Percentiles rank a stretch among this genome's conserved stretches.
Evolutionary conservation across 2,888 invertebrate genomes (phyloP).

Genomic region (Caenorhabditis zanzibari): DNA sequence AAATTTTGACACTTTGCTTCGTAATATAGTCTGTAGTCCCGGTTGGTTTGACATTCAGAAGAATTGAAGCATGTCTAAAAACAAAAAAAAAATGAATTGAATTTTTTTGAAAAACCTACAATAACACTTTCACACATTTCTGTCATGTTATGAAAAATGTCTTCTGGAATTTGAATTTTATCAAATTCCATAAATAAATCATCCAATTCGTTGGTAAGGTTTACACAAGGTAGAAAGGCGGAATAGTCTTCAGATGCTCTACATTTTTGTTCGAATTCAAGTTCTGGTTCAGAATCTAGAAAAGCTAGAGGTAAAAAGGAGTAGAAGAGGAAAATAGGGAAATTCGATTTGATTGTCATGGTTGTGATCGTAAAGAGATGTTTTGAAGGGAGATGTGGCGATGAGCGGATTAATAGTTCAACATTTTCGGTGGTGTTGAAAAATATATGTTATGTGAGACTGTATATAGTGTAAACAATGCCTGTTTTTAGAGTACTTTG

Average conservation of each 20-base stretch:
- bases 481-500: too few species aligned
- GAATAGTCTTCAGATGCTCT: slow-evolving; percentile 11
- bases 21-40: slow-evolving; percentile 2
- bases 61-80: slow-evolving; percentile 15
- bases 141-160: slow-evolving; percentile 1
- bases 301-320: not conserved
- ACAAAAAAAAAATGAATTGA: too few species aligned
- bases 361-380: not conserved
- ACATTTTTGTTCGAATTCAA: not conserved
- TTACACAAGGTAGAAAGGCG: not conserved
- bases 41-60: slow-evolving; percentile 5
- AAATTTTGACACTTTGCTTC: slow-evolving; percentile 15
- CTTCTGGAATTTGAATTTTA: slow-evolving; percentile 7
- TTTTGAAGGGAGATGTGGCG: not conserved
- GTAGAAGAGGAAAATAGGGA: not conserved
- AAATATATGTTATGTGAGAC: too few species aligned
- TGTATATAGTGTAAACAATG: too few species aligned
- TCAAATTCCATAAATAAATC: slow-evolving; percentile 8
- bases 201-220: not conserved
- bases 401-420: too few species aligned
- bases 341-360: not conserved
- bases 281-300: not conserved
- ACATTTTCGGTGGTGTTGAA: too few species aligned
- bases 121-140: not conserved
- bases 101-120: not conserved